Percentiles rank a stretch among this genome's conserved stretches.
Evolutionary conservation across 2,113 vertebrate species (phyloP).

Genomic region (Brienomyrus longianalis): DNA sequence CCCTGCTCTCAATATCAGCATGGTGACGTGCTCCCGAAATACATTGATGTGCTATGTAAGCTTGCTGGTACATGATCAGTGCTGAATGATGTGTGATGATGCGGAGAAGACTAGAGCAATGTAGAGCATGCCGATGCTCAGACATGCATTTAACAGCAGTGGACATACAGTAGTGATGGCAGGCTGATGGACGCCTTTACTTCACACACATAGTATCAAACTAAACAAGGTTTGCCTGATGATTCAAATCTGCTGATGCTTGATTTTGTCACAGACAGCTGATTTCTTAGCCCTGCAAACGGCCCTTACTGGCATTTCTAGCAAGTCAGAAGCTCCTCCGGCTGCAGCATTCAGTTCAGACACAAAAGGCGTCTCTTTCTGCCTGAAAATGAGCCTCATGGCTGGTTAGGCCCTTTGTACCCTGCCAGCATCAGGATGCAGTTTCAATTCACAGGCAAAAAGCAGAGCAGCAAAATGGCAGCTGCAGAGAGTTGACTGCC

Average conservation of each 20-base stretch:
- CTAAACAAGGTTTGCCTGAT: neutral
- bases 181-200: neutral
- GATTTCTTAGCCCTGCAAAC: neutral
- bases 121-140: neutral
- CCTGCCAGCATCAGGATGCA: neutral
- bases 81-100: neutral
- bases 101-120: neutral
- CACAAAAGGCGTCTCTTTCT: conserved; percentile 28
- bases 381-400: conserved; percentile 15
- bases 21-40: neutral
- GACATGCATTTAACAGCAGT: neutral
- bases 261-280: neutral
- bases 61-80: neutral
- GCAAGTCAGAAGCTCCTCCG: conserved; percentile 1
- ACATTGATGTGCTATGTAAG: neutral
- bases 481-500: neutral
- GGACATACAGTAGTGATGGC: neutral
- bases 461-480: neutral
- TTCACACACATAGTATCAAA: neutral
- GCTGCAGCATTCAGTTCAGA: conserved; percentile 31
- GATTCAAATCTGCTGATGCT: neutral
- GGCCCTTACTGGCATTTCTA: neutral
- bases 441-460: neutral
- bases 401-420: conserved; percentile 31
- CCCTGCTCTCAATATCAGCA: neutral